Base-by-base conservation (phyloP, 2,797 vertebrate species). In the Pipistrellus pipistrellus region DNA sequence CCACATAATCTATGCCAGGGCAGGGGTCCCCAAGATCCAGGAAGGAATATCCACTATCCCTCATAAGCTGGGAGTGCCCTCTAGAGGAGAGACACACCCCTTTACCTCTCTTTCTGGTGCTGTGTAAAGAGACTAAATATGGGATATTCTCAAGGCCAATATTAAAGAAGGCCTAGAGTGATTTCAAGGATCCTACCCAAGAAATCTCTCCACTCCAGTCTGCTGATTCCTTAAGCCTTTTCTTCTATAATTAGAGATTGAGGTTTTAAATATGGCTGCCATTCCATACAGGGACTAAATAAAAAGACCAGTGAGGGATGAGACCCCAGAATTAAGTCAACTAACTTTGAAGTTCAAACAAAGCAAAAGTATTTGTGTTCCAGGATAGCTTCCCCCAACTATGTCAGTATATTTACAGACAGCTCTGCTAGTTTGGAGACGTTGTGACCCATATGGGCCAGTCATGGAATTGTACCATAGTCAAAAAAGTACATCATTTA, bases 241-340 rank as follows among this genome's bases (percentile, higher is more conserved):
- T 55, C 51, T 78, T 68, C 48, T 71, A 4, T 66, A 84, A 89
- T 38, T 80, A 96, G 59, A 86, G 46, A 84, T 23, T 17, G 5
- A 80, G 14, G 32, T 23, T 87, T 87, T 46, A 91, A 71, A 83
- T 30, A 25, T 85, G 41, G 96, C 69, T 14, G 21, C 18, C 17
- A 3, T 68, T 93, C 38, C 38, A 66, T 10, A 59, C 30, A 38
- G 0, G 38, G 35, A 75, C 51, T 80, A 57, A 51, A 59, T 32
- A 94, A 66, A 85, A 64, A 75, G 71, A 48, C 64, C 14, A 53
- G 13, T 71, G 57, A 64, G 27, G 14, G 48, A 32, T 44, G 83
- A 95, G 57, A 73, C 14, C 38, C 35, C 53, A 48, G 30, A 85
- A 78, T 57, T 46, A 15, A 86, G 25, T 83, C 69, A 32, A 85